Percentiles rank a stretch among this genome's conserved stretches.
Conservation (phyloP, 2,113 vertebrate species). For the Chascanopsetta lugubris region DNA sequence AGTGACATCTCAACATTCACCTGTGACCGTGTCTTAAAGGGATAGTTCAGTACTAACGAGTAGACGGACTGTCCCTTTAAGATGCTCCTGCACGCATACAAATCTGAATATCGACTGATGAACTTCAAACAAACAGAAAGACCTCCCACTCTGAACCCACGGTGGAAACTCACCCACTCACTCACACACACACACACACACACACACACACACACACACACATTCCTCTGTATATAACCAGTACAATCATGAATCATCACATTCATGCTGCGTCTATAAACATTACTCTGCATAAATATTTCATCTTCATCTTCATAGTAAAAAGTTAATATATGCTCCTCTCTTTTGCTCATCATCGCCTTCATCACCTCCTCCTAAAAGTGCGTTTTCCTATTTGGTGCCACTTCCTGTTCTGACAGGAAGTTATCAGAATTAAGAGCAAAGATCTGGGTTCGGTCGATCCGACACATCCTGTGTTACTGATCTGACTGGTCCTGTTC, state of each 20-base stretch:
- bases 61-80: too few relatives aligned
- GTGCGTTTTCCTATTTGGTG: slow-evolving; percentile 65
- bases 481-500: slow-evolving; percentile 33
- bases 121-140: slow-evolving; percentile 36
- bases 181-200: not conserved
- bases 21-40: too few relatives aligned
- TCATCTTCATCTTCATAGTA: slow-evolving; percentile 9
- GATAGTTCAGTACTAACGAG: too few relatives aligned
- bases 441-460: not conserved
- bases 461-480: too few relatives aligned
- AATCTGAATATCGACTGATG: too few relatives aligned
- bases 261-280: slow-evolving; percentile 51
- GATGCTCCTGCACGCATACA: too few relatives aligned
- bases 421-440: slow-evolving; percentile 23
- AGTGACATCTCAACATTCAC: too few relatives aligned
- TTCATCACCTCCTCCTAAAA: slow-evolving; percentile 46
- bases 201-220: slow-evolving; percentile 18
- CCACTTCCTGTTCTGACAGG: slow-evolving; percentile 48
- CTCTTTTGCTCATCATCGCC: too few relatives aligned
- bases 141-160: slow-evolving; percentile 23
- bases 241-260: slow-evolving; percentile 31
- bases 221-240: slow-evolving; percentile 39
- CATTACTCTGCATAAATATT: slow-evolving; percentile 23
- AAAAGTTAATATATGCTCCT: slow-evolving; percentile 13
- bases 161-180: slow-evolving; percentile 2